Conservation (phyloP, 2,113 vertebrate species). For the Monarcha castaneiventris region DNA sequence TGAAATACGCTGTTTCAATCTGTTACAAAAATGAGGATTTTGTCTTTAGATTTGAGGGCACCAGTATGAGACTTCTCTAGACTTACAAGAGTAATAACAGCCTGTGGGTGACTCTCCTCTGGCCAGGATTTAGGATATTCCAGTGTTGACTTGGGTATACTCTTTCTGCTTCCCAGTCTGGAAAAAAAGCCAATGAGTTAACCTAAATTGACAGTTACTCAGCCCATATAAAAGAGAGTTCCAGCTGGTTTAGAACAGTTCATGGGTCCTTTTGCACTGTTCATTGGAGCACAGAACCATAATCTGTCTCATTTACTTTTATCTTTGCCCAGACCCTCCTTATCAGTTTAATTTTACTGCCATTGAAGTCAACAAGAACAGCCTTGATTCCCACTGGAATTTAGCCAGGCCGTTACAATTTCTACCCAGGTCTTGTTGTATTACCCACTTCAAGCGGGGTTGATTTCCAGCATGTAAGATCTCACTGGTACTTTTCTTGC, state of each 20-base stretch:
- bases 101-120: not conserved
- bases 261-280: not conserved
- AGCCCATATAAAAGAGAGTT: not conserved
- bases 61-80: not conserved
- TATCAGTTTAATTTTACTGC: conserved; percentile 4
- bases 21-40: not conserved
- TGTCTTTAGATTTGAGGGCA: not conserved
- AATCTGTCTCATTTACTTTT: not conserved
- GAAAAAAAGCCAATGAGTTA: not conserved
- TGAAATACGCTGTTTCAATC: not conserved
- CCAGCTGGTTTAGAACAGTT: not conserved
- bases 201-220: not conserved
- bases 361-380: not conserved
- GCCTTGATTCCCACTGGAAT: not conserved
- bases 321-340: not conserved
- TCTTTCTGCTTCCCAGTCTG: not conserved
- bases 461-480: not conserved
- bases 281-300: not conserved
- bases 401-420: not conserved
- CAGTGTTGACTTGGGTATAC: not conserved
- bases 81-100: not conserved
- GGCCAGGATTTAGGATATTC: not conserved
- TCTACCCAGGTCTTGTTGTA: not conserved
- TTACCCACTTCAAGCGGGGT: not conserved
- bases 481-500: conserved; percentile 11